phyloP scores from a whole-genome alignment of 2,888 invertebrate genomes.

The Oeneis ivallda region DNA sequence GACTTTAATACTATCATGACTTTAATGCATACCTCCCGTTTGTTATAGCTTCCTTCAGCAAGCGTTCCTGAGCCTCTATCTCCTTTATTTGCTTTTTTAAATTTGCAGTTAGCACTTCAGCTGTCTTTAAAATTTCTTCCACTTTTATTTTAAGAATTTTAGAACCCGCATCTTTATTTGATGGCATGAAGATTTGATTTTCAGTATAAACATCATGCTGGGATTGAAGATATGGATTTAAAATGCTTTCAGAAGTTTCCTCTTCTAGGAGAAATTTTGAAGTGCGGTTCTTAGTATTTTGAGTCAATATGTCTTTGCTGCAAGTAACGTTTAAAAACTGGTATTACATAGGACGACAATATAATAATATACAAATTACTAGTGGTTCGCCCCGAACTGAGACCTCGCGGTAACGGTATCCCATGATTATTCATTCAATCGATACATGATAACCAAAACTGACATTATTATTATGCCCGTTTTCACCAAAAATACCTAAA shows the following conservation, averaged over 20 bases:
- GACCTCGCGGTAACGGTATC: too few species aligned
- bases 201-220: not conserved
- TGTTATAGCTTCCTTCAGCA: slow-evolving; percentile 62
- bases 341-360: too few species aligned
- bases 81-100: slow-evolving; percentile 55
- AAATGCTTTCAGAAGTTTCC: not conserved
- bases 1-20: not conserved
- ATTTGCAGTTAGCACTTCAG: slow-evolving; percentile 52
- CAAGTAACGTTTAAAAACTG: not conserved
- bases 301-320: slow-evolving; percentile 19
- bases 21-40: slow-evolving; percentile 59
- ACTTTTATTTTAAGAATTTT: slow-evolving; percentile 25
- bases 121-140: slow-evolving; percentile 42
- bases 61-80: slow-evolving; percentile 50
- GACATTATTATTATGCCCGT: too few species aligned
- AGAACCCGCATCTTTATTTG: slow-evolving; percentile 7
- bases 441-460: too few species aligned
- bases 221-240: slow-evolving; percentile 12
- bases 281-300: slow-evolving; percentile 16
- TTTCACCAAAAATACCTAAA: too few species aligned
- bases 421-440: too few species aligned
- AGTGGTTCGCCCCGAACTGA: too few species aligned
- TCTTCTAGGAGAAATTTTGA: not conserved
- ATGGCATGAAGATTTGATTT: not conserved
- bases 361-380: too few species aligned